These are phyloP conservation scores for Ctena decussata DNA, from an alignment of 2,888 invertebrate genomes.

Conservation along the genomic window DNA sequence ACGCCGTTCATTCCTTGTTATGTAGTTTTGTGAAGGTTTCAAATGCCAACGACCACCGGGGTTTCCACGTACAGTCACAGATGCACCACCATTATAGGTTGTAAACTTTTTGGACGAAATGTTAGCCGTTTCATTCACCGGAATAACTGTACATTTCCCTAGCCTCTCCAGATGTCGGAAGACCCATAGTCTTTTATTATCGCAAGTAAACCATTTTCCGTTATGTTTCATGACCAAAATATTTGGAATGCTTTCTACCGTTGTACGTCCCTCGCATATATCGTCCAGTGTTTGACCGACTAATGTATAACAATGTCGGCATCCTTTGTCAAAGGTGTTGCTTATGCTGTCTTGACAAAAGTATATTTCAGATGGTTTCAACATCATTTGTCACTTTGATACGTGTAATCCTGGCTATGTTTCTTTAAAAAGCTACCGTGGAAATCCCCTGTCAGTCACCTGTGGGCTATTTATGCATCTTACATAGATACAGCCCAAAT, in stretches of 20 bases:
- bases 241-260: not conserved
- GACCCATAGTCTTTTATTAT: not conserved
- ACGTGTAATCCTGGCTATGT: no score
- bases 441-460: no score
- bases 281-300: slow-evolving; percentile 47
- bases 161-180: not conserved
- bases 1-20: no score
- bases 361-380: slow-evolving; percentile 25
- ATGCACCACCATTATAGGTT: not conserved
- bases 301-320: not conserved
- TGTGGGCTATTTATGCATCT: no score
- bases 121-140: not conserved
- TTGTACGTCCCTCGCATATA: slow-evolving; percentile 22
- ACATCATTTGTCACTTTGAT: not conserved
- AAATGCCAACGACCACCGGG: not conserved
- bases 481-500: no score
- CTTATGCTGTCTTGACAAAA: slow-evolving; percentile 27
- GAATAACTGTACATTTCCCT: not conserved
- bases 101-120: not conserved
- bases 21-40: no score
- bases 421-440: no score
- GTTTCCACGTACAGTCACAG: not conserved
- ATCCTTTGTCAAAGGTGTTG: not conserved
- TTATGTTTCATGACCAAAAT: not conserved
- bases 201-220: not conserved